A percentile compares a stretch with the other conserved stretches of the same genome.
phyloP scores from a whole-genome alignment of 2,113 vertebrate genomes.

The Cygnus atratus region DNA sequence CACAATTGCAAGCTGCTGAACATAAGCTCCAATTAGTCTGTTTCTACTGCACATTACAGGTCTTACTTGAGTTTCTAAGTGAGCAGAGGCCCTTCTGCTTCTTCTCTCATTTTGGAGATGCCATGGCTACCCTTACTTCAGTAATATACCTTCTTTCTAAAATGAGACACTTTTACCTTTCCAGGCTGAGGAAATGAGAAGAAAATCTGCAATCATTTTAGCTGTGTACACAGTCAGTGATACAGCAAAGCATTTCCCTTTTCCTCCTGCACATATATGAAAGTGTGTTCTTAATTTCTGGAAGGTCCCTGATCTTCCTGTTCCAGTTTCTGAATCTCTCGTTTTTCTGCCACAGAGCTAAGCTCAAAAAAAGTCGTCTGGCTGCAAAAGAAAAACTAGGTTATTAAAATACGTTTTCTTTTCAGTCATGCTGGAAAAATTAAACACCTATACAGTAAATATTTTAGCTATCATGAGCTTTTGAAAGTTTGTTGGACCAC shows the following conservation, averaged over 20 bases:
- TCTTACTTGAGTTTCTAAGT: background rate
- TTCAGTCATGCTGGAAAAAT: background rate
- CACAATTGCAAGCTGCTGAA: background rate
- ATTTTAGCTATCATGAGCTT: background rate
- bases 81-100: background rate
- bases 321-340: background rate
- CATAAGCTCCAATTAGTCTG: background rate
- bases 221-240: background rate
- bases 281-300: background rate
- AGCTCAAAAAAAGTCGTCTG: background rate
- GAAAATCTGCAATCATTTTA: background rate
- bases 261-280: rapidly evolving
- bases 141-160: background rate
- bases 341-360: background rate
- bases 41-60: background rate
- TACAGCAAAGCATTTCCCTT: background rate
- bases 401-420: background rate
- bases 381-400: background rate
- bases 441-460: background rate
- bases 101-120: background rate
- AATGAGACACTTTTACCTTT: background rate
- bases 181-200: background rate
- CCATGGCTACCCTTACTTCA: background rate
- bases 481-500: background rate
- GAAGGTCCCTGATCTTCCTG: background rate